Conservation (phyloP, 2,888 invertebrate species). For the Monoplex corrugatus region DNA sequence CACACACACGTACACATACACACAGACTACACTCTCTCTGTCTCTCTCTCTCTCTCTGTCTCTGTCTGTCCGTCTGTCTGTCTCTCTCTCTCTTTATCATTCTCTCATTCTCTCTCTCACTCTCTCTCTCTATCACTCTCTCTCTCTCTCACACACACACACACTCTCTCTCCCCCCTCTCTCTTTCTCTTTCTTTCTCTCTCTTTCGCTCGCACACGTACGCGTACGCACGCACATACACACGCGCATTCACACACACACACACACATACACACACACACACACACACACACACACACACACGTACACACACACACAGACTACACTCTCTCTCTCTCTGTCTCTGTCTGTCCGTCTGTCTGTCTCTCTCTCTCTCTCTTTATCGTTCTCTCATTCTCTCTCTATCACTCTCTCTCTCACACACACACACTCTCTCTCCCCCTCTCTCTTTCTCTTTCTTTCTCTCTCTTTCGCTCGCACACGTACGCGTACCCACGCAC, state of each 20-base stretch:
- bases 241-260: too few relatives aligned
- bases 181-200: constrained; percentile 43
- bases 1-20: background rate
- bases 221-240: too few relatives aligned
- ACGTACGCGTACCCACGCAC: too few relatives aligned
- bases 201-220: too few relatives aligned
- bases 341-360: constrained; percentile 29
- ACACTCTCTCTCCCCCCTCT: background rate
- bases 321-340: constrained; percentile 50
- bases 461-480: too few relatives aligned
- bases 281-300: too few relatives aligned
- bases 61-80: constrained; percentile 46
- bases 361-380: constrained; percentile 42
- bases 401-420: constrained; percentile 46
- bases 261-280: too few relatives aligned
- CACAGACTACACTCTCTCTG: constrained; percentile 35
- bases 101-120: constrained; percentile 15
- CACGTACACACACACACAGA: too few relatives aligned
- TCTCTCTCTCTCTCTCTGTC: constrained; percentile 46
- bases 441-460: too few relatives aligned
- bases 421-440: too few relatives aligned
- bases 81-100: constrained; percentile 45
- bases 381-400: constrained; percentile 42
- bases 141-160: background rate
- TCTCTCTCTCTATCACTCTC: background rate